Percentiles rank a stretch among this genome's conserved stretches.
phyloP scores from a whole-genome alignment of 2,888 invertebrate species.

The Blastobasis lacticolella region DNA sequence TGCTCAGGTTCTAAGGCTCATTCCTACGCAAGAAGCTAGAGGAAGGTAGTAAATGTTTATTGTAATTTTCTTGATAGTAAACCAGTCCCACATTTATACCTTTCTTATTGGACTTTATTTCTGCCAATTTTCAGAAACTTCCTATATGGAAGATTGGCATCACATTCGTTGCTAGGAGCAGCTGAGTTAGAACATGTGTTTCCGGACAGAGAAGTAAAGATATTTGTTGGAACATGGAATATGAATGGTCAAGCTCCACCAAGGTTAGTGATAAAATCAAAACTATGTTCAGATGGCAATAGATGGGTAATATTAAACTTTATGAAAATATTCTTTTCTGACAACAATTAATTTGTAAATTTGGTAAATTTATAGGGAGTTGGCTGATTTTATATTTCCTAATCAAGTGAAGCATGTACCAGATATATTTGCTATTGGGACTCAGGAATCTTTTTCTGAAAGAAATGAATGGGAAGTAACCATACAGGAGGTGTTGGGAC shows the following conservation, averaged over 20 bases:
- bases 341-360: not conserved
- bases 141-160: slow-evolving; percentile 85
- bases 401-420: slow-evolving; percentile 88
- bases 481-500: slow-evolving; percentile 94
- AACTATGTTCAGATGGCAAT: not conserved
- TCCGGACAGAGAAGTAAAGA: slow-evolving; percentile 87
- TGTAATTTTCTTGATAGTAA: not conserved
- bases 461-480: slow-evolving; percentile 91
- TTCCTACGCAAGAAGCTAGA: slow-evolving; percentile 87
- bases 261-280: slow-evolving; percentile 68
- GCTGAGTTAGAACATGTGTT: slow-evolving; percentile 90
- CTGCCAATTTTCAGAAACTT: slow-evolving; percentile 77
- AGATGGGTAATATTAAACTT: not conserved
- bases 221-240: slow-evolving; percentile 97
- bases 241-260: slow-evolving; percentile 94
- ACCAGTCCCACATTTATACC: not conserved
- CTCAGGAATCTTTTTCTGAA: slow-evolving; percentile 94
- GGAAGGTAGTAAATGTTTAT: slow-evolving; percentile 72
- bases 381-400: slow-evolving; percentile 93
- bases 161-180: slow-evolving; percentile 86
- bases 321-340: slow-evolving; percentile 3
- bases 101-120: slow-evolving; percentile 1
- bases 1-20: slow-evolving; percentile 85
- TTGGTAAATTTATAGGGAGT: slow-evolving; percentile 70
- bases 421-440: slow-evolving; percentile 93